These are phyloP conservation scores for Coilia nasus DNA, from an alignment of 2,797 vertebrate genomes.

Conservation along the genomic window DNA sequence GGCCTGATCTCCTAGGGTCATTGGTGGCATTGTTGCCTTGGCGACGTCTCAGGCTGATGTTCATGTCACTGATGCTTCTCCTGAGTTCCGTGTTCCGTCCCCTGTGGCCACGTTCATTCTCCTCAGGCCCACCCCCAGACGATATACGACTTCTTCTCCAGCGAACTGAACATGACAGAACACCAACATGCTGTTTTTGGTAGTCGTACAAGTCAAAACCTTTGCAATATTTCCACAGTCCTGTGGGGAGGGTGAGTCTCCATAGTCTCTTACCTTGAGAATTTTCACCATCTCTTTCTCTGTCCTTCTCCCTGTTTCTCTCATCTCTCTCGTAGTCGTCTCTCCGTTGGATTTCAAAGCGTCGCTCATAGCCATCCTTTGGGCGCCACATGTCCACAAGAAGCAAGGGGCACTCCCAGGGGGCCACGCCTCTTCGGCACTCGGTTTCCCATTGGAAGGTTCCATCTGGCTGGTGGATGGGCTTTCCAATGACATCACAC, in stretches of 20 bases:
- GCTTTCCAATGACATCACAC: conserved; percentile 86
- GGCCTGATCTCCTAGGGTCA: conserved; percentile 60
- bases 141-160: conserved; percentile 81
- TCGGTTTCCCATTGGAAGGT: conserved; percentile 85
- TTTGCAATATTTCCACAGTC: not conserved
- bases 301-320: conserved; percentile 77
- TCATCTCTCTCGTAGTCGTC: conserved; percentile 82
- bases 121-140: conserved; percentile 80
- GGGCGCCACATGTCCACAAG: conserved; percentile 93
- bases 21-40: conserved; percentile 74
- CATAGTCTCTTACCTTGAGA: conserved; percentile 69
- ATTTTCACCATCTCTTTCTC: conserved; percentile 78
- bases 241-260: not conserved
- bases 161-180: conserved; percentile 53
- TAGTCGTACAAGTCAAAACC: not conserved
- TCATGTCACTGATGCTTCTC: conserved; percentile 92
- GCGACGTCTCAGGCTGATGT: conserved; percentile 84
- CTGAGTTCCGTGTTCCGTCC: conserved; percentile 84
- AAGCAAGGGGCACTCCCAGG: conserved; percentile 87
- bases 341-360: conserved; percentile 87
- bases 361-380: conserved; percentile 86
- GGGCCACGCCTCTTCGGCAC: conserved; percentile 85
- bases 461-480: conserved; percentile 78
- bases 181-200: not conserved
- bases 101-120: conserved; percentile 78